These are phyloP conservation scores for Addax nasomaculatus DNA, from an alignment of 2,113 vertebrate species.

Conservation along the genomic window DNA sequence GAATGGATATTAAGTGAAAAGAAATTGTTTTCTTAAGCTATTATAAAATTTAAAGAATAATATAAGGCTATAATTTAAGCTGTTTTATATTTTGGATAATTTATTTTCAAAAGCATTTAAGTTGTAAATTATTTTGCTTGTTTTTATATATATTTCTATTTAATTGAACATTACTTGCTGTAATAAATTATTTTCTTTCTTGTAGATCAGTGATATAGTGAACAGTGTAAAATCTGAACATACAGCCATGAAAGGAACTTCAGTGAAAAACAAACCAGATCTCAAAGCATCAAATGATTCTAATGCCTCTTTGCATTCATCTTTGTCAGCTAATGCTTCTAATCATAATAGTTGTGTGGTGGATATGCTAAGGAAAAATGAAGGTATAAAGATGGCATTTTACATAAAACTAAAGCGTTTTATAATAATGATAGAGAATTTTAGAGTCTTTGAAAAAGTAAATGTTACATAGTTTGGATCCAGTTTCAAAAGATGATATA, in stretches of 20 bases:
- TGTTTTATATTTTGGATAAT: conserved; percentile 33
- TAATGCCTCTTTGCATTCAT: conserved; percentile 72
- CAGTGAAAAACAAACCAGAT: conserved; percentile 74
- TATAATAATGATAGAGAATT: background rate
- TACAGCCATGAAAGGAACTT: conserved; percentile 67
- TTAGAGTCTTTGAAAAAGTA: conserved; percentile 16
- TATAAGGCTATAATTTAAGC: conserved; percentile 5
- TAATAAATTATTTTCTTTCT: conserved; percentile 47
- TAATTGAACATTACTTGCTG: background rate
- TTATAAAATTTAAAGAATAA: background rate
- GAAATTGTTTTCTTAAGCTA: conserved; percentile 15
- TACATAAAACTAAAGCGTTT: background rate
- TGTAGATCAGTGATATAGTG: conserved; percentile 79
- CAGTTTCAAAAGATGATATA: background rate
- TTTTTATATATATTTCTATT: background rate
- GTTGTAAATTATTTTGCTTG: conserved; percentile 22
- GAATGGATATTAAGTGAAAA: conserved; percentile 1
- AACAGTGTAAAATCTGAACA: conserved; percentile 78
- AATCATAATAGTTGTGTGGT: conserved; percentile 56
- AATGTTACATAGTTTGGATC: background rate
- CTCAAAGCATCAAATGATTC: conserved; percentile 73
- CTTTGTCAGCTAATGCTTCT: conserved; percentile 71
- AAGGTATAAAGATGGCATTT: conserved; percentile 61
- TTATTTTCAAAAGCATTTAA: background rate
- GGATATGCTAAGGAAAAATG: conserved; percentile 65